Percentiles rank a stretch among this genome's conserved stretches.
Evolutionary conservation across 1,140 invertebrate species (phyloP).

Genomic region (Heliconius hewitsoni): DNA sequence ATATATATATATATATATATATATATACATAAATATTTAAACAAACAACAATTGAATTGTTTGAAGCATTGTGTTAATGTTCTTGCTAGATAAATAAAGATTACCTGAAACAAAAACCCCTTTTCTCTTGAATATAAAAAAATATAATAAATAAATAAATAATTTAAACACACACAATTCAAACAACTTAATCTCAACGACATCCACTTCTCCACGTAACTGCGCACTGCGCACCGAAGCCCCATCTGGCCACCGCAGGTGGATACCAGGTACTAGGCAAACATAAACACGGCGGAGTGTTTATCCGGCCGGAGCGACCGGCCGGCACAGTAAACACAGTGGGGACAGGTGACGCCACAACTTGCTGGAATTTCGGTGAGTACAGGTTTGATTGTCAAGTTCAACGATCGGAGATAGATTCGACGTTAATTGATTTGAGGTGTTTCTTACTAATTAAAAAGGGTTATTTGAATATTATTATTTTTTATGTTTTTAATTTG

Average conservation of each 20-base stretch:
- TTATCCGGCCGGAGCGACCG: constrained; percentile 38
- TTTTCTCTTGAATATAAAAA: not conserved
- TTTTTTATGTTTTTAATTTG: not conserved
- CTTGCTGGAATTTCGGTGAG: constrained; percentile 27
- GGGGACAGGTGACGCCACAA: constrained; percentile 39
- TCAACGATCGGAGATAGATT: constrained; percentile 23
- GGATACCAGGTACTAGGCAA: constrained; percentile 43
- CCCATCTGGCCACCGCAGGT: constrained; percentile 38
- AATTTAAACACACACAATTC: not conserved
- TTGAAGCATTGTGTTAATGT: too few species aligned
- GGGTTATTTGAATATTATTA: not conserved
- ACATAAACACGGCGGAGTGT: constrained; percentile 44
- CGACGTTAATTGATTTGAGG: constrained; percentile 6
- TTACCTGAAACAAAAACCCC: too few species aligned
- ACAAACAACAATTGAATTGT: too few species aligned
- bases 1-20: too few species aligned
- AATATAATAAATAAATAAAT: not conserved
- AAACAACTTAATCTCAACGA: constrained; percentile 13
- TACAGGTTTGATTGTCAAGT: constrained; percentile 29
- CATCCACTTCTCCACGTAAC: constrained; percentile 13
- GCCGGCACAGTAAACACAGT: constrained; percentile 39
- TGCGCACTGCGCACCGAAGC: not conserved
- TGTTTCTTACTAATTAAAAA: constrained; percentile 8
- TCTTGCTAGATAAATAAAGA: too few species aligned
- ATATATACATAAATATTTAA: too few species aligned